These are phyloP conservation scores for Gryon sp. DNA, from an alignment of 1,140 invertebrate genomes.

Conservation along the genomic window DNA sequence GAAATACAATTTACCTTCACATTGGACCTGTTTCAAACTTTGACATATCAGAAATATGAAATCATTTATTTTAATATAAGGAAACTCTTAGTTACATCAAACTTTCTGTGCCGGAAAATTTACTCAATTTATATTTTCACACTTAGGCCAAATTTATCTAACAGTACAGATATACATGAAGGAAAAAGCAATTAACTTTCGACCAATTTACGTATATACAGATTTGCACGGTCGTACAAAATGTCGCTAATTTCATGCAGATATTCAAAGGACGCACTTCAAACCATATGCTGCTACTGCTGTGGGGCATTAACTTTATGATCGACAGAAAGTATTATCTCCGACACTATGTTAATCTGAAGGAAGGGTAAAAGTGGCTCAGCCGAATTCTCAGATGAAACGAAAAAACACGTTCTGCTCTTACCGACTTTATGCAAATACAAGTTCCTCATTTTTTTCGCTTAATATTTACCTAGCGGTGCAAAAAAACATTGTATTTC, in stretches of 20 bases:
- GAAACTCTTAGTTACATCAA: too few relatives aligned
- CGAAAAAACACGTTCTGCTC: constrained; percentile 55
- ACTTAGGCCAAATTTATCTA: too few relatives aligned
- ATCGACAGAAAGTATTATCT: constrained; percentile 50
- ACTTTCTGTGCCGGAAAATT: too few relatives aligned
- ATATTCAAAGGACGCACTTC: constrained; percentile 39
- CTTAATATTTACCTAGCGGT: constrained; percentile 43
- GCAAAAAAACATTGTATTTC: constrained; percentile 36
- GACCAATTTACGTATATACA: constrained; percentile 22
- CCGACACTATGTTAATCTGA: constrained; percentile 1
- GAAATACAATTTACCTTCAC: constrained; percentile 31
- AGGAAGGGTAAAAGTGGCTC: constrained; percentile 47
- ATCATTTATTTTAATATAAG: constrained; percentile 34
- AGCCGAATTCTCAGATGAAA: constrained; percentile 51
- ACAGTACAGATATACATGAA: too few relatives aligned
- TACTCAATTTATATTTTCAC: too few relatives aligned
- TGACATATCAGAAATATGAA: constrained; percentile 20
- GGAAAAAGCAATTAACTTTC: constrained; percentile 10
- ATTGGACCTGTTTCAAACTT: neutral
- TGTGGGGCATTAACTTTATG: constrained; percentile 52
- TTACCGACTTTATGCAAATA: constrained; percentile 58
- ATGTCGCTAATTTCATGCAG: constrained; percentile 25
- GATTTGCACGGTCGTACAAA: constrained; percentile 20
- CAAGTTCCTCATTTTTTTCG: constrained; percentile 42
- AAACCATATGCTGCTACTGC: constrained; percentile 37